Conservation (phyloP, 2,888 invertebrate species). For the Crocallis elinguaria region DNA sequence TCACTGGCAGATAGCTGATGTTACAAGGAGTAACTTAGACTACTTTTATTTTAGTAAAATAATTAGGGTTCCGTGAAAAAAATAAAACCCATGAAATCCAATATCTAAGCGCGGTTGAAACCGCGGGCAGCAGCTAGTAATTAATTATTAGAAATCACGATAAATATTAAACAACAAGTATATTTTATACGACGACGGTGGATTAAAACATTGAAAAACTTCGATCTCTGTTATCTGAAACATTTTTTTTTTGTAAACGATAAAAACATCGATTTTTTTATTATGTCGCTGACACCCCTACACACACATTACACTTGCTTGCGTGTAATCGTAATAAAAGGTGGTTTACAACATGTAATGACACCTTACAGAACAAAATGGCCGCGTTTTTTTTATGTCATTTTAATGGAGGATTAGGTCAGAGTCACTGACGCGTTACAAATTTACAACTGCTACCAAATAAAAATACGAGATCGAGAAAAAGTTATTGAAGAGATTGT, state of each 20-base stretch:
- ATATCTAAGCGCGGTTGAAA: too few species aligned
- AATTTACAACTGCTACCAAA: constrained; percentile 23
- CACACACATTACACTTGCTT: constrained; percentile 23
- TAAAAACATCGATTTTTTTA: constrained; percentile 1
- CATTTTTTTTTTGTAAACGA: neutral
- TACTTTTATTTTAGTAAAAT: too few species aligned
- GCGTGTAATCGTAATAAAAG: constrained; percentile 45
- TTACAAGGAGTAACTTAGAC: too few species aligned
- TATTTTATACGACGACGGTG: too few species aligned
- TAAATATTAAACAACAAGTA: too few species aligned
- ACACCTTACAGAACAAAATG: constrained; percentile 41
- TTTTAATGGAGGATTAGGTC: constrained; percentile 29
- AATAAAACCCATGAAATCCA: too few species aligned
- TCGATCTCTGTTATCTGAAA: too few species aligned
- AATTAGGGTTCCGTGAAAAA: too few species aligned
- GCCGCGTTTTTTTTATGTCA: constrained; percentile 30
- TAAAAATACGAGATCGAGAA: neutral
- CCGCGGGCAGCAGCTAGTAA: too few species aligned
- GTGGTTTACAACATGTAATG: constrained; percentile 57
- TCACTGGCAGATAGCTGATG: too few species aligned
- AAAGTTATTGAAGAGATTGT: constrained; percentile 12
- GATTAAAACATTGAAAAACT: too few species aligned
- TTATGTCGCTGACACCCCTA: neutral
- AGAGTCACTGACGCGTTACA: constrained; percentile 29
- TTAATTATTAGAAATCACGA: too few species aligned